Evolutionary conservation across 2,888 invertebrate species (phyloP).

Genomic region (Cactoblastis cactorum): DNA sequence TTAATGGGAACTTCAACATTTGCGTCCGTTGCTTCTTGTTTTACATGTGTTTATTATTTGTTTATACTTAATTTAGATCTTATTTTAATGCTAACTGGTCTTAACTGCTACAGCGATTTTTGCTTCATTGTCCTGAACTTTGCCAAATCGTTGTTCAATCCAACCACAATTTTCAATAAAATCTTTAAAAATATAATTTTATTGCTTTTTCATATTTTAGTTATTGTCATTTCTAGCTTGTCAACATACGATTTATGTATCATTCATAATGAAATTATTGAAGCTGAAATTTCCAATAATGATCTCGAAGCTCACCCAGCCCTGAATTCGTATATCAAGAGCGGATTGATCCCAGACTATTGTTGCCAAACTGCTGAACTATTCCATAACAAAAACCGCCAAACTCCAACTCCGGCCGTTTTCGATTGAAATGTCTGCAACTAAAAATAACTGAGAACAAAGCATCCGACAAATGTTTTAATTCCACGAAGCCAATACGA

Average conservation of each 20-base stretch:
- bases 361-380: constrained; percentile 39
- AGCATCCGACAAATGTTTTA: constrained; percentile 40
- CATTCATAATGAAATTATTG: constrained; percentile 7
- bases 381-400: constrained; percentile 51
- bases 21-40: constrained; percentile 12
- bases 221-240: no score
- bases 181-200: no score
- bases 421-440: constrained; percentile 38
- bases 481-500: constrained; percentile 62
- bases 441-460: constrained; percentile 29
- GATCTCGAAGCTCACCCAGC: constrained; percentile 28
- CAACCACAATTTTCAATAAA: no score
- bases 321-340: constrained; percentile 23
- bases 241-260: neutral
- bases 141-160: no score
- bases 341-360: constrained; percentile 35
- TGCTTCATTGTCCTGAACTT: no score
- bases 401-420: constrained; percentile 37
- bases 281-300: constrained; percentile 15
- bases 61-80: constrained; percentile 6
- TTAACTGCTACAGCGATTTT: neutral
- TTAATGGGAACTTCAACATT: constrained; percentile 16
- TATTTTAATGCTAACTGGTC: no score
- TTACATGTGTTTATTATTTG: constrained; percentile 10
- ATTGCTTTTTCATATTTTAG: no score